These are phyloP conservation scores for Vulpes lagopus DNA, from an alignment of 2,113 vertebrate genomes.

Conservation along the genomic window DNA sequence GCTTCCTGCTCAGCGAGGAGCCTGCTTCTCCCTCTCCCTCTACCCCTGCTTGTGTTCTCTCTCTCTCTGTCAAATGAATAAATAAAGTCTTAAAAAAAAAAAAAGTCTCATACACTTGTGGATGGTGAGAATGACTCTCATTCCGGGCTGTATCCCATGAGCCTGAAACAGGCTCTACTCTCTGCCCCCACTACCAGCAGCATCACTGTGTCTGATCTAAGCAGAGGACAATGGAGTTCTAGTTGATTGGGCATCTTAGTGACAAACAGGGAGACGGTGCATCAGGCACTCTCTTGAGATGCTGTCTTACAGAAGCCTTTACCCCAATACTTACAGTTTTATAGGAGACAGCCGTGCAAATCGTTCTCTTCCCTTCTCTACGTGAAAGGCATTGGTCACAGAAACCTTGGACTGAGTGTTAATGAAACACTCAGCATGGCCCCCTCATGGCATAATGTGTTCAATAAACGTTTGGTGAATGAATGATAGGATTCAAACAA, in stretches of 20 bases:
- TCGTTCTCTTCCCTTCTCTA: not conserved
- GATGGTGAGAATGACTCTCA: not conserved
- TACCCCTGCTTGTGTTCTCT: too few species aligned
- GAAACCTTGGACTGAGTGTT: not conserved
- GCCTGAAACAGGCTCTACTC: not conserved
- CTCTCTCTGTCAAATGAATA: too few species aligned
- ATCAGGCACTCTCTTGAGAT: not conserved
- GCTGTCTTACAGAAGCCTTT: not conserved
- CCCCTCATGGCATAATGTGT: not conserved
- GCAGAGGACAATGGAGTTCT: not conserved
- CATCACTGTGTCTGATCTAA: not conserved
- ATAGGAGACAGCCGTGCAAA: not conserved
- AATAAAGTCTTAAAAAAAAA: too few species aligned
- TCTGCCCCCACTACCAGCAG: too few species aligned
- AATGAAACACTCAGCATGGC: not conserved
- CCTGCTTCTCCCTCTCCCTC: too few species aligned
- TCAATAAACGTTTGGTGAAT: not conserved
- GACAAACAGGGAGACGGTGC: not conserved
- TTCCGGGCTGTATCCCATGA: not conserved
- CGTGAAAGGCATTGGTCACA: not conserved
- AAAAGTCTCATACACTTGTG: not conserved
- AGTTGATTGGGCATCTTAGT: not conserved
- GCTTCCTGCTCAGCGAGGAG: too few species aligned
- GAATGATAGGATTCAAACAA: not conserved
- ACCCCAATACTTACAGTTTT: not conserved